Evolutionary conservation across 2,797 vertebrate genomes (phyloP), one percentile per base, ranked within the genome.

Genomic region (Oreonectes daqikongensis): DNA sequence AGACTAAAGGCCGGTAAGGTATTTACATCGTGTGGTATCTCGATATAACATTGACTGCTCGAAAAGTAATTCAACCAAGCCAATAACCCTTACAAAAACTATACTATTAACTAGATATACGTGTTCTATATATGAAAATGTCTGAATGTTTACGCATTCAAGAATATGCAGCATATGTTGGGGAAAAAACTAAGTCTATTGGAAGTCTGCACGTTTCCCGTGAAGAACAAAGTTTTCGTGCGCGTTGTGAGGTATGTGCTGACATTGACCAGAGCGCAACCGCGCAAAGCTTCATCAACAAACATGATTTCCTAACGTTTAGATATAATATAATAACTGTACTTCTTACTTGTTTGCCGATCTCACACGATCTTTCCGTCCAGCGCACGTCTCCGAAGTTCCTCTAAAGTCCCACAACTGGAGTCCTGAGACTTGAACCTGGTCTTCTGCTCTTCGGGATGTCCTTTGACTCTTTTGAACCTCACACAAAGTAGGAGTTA

Each of bases 291-390:
- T 57, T 57, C 24, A 44, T 18, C 12, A 30, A 67, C 63, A 35
- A 55, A 66, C 50, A 18, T 22, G 12, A 2, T 18, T 38, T 60
- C 11, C 5, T 20, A 69, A 48, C 38, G 22, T 59, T 38, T 30
- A n/a, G n/a, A 20, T 46, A 28, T 38, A 22, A 40, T 28, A 46
- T 7, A 28, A 35, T 6, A 55, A n/a, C 17, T 17, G 46, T 9
- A 61, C 12, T 38, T 77, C 82, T 84, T 84, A 85, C 84, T 84
- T 81, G 82, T 66, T 75, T 53, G 65, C 61, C 15, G 65, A 32
- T n/a, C n/a, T 69, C 53, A 53, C 28, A 2, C 22, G 42, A 50
- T 59, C 78, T 42, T 40, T 69, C 48, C 61, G 40, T 46, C 52
- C 68, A 52, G 73, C 38, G 42, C 44, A 20, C 74, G 63, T 80